Conservation (phyloP, 1,140 invertebrate species). For the Brachionus asplanchnoidis region DNA sequence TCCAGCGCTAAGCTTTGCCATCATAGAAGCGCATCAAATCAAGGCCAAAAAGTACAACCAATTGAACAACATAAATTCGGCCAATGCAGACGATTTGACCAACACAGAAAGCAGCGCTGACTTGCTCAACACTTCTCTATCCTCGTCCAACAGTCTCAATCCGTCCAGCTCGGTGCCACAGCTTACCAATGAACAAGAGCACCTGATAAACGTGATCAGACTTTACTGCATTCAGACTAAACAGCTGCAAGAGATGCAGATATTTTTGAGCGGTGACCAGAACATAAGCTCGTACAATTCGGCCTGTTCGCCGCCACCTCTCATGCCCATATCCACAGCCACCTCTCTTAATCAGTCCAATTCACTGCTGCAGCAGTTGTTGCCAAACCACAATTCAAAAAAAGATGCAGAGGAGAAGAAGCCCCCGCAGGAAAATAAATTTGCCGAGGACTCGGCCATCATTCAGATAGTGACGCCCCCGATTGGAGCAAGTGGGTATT, state of each 20-base stretch:
- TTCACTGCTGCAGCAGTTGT: neutral
- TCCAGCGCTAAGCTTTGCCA: conserved; percentile 77
- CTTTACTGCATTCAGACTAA: conserved; percentile 40
- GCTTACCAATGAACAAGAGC: conserved; percentile 14
- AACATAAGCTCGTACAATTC: conserved; percentile 19
- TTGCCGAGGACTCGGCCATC: conserved; percentile 11
- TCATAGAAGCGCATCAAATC: conserved; percentile 67
- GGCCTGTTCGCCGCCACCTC: neutral
- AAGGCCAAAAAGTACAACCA: conserved; percentile 43
- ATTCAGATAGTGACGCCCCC: conserved; percentile 32
- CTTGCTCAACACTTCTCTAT: neutral
- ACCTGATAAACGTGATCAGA: conserved; percentile 1
- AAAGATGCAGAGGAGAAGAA: neutral
- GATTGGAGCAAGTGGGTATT: neutral
- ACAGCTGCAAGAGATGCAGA: conserved; percentile 40
- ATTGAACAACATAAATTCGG: neutral
- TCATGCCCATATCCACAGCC: neutral
- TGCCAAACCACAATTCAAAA: neutral
- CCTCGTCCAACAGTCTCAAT: conserved; percentile 12
- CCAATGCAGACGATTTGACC: neutral
- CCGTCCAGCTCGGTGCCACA: neutral
- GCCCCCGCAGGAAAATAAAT: neutral
- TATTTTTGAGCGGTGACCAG: conserved; percentile 13
- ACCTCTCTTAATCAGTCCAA: neutral
- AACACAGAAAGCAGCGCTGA: neutral